Evolutionary conservation across 2,888 invertebrate species (phyloP), one percentile per base, ranked within the genome.

Genomic region (Galerucella nymphaeae): DNA sequence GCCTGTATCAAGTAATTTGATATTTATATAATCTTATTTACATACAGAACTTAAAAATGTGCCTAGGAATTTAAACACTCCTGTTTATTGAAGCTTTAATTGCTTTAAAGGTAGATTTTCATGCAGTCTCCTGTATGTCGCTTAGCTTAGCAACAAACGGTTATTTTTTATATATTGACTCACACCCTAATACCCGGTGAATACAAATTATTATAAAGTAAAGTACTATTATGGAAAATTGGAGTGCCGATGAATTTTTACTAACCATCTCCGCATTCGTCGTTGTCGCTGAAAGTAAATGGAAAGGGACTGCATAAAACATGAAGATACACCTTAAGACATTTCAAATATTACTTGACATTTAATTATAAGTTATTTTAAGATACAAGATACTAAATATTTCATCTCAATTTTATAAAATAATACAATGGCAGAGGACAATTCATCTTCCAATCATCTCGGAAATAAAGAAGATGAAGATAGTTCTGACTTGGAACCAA

Each of bases 371-470:
- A 42, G 53, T 73, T 67, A 67, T 57, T 70, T 73, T 73, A 48
- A 66, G 66, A 63, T 55, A 63, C 55, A 48, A 66, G 66, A 63
- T 55, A 63, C 55, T 53, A 63, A 70, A 48, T 69, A 75, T 72
- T 71, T 76, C 64, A 53, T 61, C 41, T 74, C 59, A 41, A 61
- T 65, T 72, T 65, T 70, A 71, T 53, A 53, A 10, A 53, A 18
- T 68, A 74, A 74, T 41, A 62, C 61, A 73, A 79, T 79, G 79
- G 79, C 78, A 67, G 77, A 79, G 38, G 76, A 77, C 68, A 76
- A 76, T 74, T 74, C 74, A 70, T 72, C 78, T 9, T 74, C 70
- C n/a, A 75, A 77, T 62, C 59, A 66, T 41, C 64, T 74, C 50
- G 70, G 66, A 41, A 76, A 73, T 66, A 74, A 75, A 59, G 72